phyloP scores from a whole-genome alignment of 2,113 vertebrate species.

The Reinhardtius hippoglossoides region DNA sequence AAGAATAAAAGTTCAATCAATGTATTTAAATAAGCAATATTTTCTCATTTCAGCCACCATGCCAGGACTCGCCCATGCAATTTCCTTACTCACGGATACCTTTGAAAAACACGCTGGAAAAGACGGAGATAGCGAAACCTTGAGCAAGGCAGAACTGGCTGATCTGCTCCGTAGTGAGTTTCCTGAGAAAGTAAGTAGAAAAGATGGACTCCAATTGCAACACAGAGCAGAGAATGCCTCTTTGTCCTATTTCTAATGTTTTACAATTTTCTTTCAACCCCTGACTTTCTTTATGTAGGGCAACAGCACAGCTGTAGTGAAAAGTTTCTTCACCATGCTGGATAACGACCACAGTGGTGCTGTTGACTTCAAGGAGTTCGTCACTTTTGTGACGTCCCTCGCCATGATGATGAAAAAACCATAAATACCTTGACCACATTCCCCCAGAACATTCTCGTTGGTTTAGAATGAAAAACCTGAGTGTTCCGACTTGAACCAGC shows the following conservation, averaged over 20 bases:
- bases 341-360: conserved; percentile 52
- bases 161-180: conserved; percentile 82
- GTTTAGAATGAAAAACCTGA: too few species aligned
- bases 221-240: background rate
- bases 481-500: background rate
- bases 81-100: conserved; percentile 65
- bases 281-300: background rate
- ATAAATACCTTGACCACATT: too few species aligned
- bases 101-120: conserved; percentile 87
- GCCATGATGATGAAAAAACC: conserved; percentile 35
- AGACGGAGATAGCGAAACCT: conserved; percentile 76
- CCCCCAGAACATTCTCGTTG: too few species aligned
- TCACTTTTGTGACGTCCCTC: conserved; percentile 38
- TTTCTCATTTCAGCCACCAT: conserved; percentile 33
- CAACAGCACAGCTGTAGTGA: too few species aligned
- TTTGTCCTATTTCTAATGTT: too few species aligned
- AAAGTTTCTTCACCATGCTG: conserved; percentile 52
- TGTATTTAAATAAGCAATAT: too few species aligned
- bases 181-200: conserved; percentile 71
- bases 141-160: conserved; percentile 87
- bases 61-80: conserved; percentile 62
- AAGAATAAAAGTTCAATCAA: too few species aligned
- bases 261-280: background rate
- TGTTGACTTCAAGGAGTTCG: conserved; percentile 72
- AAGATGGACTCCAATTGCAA: too few species aligned